These are phyloP conservation scores for Branchellion lobata DNA, from an alignment of 2,888 invertebrate genomes.

Conservation along the genomic window DNA sequence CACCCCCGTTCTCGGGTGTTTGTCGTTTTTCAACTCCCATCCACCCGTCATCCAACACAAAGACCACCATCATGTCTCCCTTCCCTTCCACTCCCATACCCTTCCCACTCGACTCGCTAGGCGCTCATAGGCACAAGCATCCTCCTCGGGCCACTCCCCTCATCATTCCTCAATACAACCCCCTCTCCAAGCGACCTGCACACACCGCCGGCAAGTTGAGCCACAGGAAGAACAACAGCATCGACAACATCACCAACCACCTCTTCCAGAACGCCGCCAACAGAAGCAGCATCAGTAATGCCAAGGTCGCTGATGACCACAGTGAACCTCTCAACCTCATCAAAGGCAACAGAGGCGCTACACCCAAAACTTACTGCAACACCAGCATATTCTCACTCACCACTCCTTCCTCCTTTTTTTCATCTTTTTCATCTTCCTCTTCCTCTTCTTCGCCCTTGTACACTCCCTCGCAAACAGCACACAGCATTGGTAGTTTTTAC, in stretches of 20 bases:
- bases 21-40: too few species aligned
- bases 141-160: not conserved
- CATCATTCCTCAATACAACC: not conserved
- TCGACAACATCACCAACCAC: conserved; percentile 3
- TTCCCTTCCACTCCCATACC: not conserved
- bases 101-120: not conserved
- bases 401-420: not conserved
- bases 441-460: too few species aligned
- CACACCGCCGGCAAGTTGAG: not conserved
- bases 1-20: too few species aligned
- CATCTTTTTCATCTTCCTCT: not conserved
- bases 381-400: not conserved
- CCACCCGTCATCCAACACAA: too few species aligned
- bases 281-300: not conserved
- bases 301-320: not conserved
- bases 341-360: not conserved
- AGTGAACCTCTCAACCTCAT: not conserved
- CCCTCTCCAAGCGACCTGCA: not conserved
- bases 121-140: too few species aligned
- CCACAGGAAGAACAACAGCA: not conserved
- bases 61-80: too few species aligned
- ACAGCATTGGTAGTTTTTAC: too few species aligned
- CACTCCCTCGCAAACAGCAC: too few species aligned
- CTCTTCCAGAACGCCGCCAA: not conserved
- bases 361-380: not conserved